Evolutionary conservation across 2,888 invertebrate genomes (phyloP), one percentile per base, ranked within the genome.

Genomic region (Linyphia triangularis): DNA sequence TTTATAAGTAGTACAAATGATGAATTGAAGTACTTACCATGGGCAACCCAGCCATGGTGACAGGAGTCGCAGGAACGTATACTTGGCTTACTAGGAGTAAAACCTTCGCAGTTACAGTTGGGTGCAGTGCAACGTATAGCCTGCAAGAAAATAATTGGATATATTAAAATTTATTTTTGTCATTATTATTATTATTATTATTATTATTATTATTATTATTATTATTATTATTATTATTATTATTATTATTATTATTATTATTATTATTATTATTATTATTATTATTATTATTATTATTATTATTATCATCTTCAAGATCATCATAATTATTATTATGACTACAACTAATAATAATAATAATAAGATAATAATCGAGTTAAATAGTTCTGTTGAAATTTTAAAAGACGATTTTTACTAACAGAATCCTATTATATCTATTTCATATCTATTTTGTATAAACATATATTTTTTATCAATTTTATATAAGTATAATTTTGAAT

Each of bases 21-120:
- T 10, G 26, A 4, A 5, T 1, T 40, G n/a, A 4, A 16, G 7
- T 10, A 94, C 95, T 95, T 92, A 96, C 95, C 96, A 93, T 96
- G 96, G 90, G 95, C 95, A 84, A 96, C 95, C 95, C 96, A 96
- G 90, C 95, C 95, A 92, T 96, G 96, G 91, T 94, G 94, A 92
- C 96, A 96, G 90, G 94, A 94, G 91, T 95, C 95, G 93, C 96
- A 96, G 92, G 94, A 94, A 83, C 96, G 94, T 89, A 95, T 93
- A 91, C 94, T 94, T 90, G 94, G 92, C 92, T 95, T 95, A 83
- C 95, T 95, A 37, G 95, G 95, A 59, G 94, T 94, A 93, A 95
- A 96, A 91, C 95, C 95, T 90, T 95, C 95, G 92, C 95, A 96
- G 90, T 94, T 93, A 92, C 95, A 96, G 91, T 94, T 94, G 84